Percentiles rank a stretch among this genome's conserved stretches.
phyloP scores from a whole-genome alignment of 2,113 vertebrate genomes.

The Andinoacara biseriatus region DNA sequence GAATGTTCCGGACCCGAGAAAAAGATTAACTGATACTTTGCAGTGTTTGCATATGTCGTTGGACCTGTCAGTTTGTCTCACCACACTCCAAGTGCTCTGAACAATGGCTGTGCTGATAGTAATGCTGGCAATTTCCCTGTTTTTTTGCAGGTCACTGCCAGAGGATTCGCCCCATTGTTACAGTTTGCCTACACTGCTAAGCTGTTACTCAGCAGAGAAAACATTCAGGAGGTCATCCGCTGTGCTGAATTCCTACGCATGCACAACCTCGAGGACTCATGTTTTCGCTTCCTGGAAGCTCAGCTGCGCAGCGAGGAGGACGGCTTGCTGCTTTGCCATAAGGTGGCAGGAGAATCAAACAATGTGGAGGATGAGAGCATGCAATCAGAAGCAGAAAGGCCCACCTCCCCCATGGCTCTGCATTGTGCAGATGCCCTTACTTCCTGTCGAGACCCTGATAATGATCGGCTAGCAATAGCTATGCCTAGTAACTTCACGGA shows the following conservation, averaged over 20 bases:
- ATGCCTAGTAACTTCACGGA: constrained; percentile 79
- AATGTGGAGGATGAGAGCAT: constrained; percentile 90
- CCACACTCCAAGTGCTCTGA: constrained; percentile 73
- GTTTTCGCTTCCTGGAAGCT: constrained; percentile 98
- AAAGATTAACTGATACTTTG: constrained; percentile 77
- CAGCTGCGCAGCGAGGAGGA: constrained; percentile 94
- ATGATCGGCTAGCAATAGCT: constrained; percentile 81
- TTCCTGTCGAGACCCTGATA: constrained; percentile 82
- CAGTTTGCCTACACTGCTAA: constrained; percentile 99
- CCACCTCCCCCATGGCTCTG: constrained; percentile 84
- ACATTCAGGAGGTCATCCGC: constrained; percentile 99
- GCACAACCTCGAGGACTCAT: constrained; percentile 99
- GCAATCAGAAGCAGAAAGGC: constrained; percentile 84
- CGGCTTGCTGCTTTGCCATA: constrained; percentile 88
- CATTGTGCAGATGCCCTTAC: constrained; percentile 81
- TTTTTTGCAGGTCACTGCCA: constrained; percentile 94
- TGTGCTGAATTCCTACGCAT: constrained; percentile 97
- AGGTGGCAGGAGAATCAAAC: constrained; percentile 81
- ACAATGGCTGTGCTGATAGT: constrained; percentile 83
- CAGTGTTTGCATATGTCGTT: constrained; percentile 77
- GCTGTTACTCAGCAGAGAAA: constrained; percentile 98
- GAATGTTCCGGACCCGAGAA: constrained; percentile 72
- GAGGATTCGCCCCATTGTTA: constrained; percentile 96
- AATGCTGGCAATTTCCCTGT: constrained; percentile 85
- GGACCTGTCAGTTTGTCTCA: constrained; percentile 81